Conservation (phyloP, 2,888 invertebrate genomes). For the Drosophila cyrtoloma region DNA sequence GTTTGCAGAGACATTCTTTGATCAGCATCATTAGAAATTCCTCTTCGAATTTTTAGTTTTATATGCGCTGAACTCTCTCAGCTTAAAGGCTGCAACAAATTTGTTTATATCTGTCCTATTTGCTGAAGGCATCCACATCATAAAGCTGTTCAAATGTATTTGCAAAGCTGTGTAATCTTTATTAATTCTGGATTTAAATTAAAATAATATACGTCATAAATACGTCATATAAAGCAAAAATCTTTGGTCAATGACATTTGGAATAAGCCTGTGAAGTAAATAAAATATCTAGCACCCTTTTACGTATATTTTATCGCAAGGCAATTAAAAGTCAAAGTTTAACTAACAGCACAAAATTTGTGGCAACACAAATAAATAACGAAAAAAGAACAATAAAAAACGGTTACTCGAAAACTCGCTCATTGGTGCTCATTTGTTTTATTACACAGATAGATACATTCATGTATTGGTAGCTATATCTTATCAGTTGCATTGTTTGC, state of each 20-base stretch:
- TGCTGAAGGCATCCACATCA: background rate
- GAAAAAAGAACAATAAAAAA: background rate
- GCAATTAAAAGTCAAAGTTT: background rate
- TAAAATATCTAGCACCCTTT: background rate
- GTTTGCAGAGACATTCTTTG: background rate
- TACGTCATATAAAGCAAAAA: background rate
- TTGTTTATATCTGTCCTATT: background rate
- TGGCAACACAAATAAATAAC: background rate
- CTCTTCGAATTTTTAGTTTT: background rate
- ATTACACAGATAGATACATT: background rate
- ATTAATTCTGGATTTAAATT: background rate
- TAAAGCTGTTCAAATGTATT: no score
- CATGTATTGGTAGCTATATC: constrained; percentile 16
- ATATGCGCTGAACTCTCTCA: no score
- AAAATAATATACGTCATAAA: background rate
- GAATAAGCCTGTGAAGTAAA: background rate
- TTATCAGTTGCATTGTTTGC: constrained; percentile 39
- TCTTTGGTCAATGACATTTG: background rate
- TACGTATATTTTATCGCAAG: background rate
- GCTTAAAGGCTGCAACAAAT: background rate
- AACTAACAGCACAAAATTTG: constrained; percentile 1
- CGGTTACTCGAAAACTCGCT: background rate
- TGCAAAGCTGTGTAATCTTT: background rate
- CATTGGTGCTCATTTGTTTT: constrained; percentile 3
- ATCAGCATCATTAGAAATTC: background rate